Base-by-base conservation (phyloP, 2,113 vertebrate genomes). In the Psittacus erithacus region DNA sequence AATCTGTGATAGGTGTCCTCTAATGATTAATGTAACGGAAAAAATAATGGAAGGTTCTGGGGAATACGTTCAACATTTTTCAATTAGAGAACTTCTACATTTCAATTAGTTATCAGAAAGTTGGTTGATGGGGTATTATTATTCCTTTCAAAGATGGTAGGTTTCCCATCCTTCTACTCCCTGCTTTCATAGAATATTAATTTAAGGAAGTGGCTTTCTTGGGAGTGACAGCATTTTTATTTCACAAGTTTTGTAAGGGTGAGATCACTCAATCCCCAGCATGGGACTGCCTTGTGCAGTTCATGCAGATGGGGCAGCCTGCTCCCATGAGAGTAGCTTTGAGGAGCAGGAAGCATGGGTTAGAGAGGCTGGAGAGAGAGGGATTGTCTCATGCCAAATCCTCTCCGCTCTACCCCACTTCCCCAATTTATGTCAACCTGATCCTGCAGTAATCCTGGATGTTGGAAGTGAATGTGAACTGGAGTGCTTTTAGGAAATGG, bases 61-160 rank as follows among this genome's bases (percentile, higher is more conserved):
- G 90, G 86, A 96, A 92, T 87, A 55, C 5, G 1, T 18, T 68
- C n/a, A 89, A 60, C 46, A 22, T 33, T 86, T 92, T 96, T 94
- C 88, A 83, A 75, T 92, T 96, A 94, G 75, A 84, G 55, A 94
- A 67, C 65, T 47, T 28, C 52, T 86, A 93, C 35, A 38, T 86
- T 94, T 92, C 90, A 92, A 95, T 96, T 94, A 96, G 86, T 90
- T 81, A 82, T 65, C 46, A 94, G 86, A 33, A 96, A 80, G 59
- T 82, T 80, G 43, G 88, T 92, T 0, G 5, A 85, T 95, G 33
- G 84, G 76, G 44, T 96, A 57, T 69, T 75, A 77, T 65, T 83
- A 86, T 55, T 33, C 60, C 13, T 90, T 81, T 60, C 23, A 69
- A 75, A 90, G 80, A 41, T 39, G 64, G 50, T 73, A 11, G 18